Conservation (phyloP, 1,140 invertebrate species). For the Neuroterus valhalla region DNA sequence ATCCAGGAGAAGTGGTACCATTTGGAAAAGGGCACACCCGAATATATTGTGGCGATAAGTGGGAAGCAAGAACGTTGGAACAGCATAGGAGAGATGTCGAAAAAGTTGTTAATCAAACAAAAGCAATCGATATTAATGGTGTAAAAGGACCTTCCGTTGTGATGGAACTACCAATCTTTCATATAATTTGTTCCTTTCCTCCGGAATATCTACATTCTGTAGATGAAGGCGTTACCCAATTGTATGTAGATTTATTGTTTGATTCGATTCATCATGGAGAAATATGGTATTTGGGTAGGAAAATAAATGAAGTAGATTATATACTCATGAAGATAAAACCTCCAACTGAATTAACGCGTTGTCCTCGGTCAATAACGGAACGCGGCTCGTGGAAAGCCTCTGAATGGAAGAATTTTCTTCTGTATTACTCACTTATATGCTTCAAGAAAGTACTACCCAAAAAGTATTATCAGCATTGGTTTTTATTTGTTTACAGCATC, state of each 20-base stretch:
- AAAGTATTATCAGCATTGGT: conserved; percentile 40
- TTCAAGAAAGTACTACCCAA: neutral
- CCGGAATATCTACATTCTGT: conserved; percentile 41
- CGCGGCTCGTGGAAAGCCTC: conserved; percentile 50
- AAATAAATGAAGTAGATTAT: conserved; percentile 32
- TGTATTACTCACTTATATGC: conserved; percentile 38
- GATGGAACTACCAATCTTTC: conserved; percentile 46
- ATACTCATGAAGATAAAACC: conserved; percentile 35
- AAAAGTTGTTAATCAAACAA: neutral
- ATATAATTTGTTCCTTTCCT: conserved; percentile 46
- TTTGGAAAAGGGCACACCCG: conserved; percentile 16
- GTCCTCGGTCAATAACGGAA: conserved; percentile 41
- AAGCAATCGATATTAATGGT: neutral
- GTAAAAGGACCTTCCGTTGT: conserved; percentile 34
- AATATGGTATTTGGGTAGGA: conserved; percentile 29
- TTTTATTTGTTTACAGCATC: conserved; percentile 37
- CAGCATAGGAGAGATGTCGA: neutral
- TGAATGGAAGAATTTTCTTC: conserved; percentile 40
- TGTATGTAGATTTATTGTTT: conserved; percentile 36
- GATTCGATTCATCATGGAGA: conserved; percentile 20
- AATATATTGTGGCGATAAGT: conserved; percentile 9
- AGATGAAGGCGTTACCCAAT: conserved; percentile 44
- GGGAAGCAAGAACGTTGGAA: neutral
- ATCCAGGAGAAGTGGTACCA: conserved; percentile 1
- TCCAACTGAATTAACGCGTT: conserved; percentile 43